Percentiles rank a stretch among this genome's conserved stretches.
phyloP scores from a whole-genome alignment of 2,113 vertebrate species.

The Pitta sordida region DNA sequence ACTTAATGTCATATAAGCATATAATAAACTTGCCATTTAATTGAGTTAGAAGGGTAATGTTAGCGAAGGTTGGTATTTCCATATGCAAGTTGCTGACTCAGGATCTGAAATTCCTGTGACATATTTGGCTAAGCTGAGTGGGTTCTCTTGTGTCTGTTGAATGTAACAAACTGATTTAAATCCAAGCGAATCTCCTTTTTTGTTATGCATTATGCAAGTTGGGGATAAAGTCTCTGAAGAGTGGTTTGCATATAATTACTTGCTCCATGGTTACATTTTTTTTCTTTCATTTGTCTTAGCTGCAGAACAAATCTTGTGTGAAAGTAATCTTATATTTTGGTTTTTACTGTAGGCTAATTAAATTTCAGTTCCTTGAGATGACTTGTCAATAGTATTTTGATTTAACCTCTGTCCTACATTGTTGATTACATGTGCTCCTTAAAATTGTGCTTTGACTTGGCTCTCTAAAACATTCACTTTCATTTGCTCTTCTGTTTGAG shows the following conservation, averaged over 20 bases:
- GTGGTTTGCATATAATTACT: neutral
- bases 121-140: neutral
- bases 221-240: neutral
- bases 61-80: neutral
- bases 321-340: neutral
- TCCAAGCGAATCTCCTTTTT: neutral
- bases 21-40: neutral
- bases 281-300: neutral
- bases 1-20: neutral
- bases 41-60: neutral
- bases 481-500: neutral
- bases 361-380: conserved; percentile 8
- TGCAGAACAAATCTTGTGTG: neutral
- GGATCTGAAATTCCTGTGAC: neutral
- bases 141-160: neutral
- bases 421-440: neutral
- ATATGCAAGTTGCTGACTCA: neutral
- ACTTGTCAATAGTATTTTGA: neutral
- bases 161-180: neutral
- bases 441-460: neutral
- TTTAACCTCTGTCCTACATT: neutral
- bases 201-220: neutral
- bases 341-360: neutral
- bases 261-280: neutral
- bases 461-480: conserved; percentile 8